Percentiles rank a stretch among this genome's conserved stretches.
Conservation (phyloP, 2,888 invertebrate genomes). For the Pristionchus entomophagus region DNA sequence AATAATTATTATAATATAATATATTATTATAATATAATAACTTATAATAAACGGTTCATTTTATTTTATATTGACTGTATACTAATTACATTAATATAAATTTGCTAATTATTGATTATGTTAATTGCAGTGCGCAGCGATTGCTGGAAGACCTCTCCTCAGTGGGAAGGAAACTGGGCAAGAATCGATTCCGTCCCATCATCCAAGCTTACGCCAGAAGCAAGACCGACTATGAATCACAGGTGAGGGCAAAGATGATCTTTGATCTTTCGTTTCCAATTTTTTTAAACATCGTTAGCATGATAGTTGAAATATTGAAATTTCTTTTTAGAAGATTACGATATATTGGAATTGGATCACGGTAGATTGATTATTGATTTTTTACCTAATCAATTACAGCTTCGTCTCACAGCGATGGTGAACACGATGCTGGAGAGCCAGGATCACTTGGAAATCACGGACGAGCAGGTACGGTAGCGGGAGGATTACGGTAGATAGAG, state of each 20-base stretch:
- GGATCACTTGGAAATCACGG: slow-evolving; percentile 64
- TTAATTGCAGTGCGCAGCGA: background rate
- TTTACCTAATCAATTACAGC: slow-evolving; percentile 44
- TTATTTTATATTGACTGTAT: background rate
- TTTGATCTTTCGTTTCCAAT: slow-evolving; percentile 10
- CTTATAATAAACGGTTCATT: no score
- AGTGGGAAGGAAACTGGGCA: slow-evolving; percentile 13
- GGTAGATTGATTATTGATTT: background rate
- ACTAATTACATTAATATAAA: background rate
- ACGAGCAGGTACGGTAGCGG: slow-evolving; percentile 59
- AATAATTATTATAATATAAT: no score
- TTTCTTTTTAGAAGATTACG: background rate
- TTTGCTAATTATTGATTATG: background rate
- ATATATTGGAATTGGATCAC: background rate
- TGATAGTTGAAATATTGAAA: background rate
- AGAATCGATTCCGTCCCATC: slow-evolving; percentile 3
- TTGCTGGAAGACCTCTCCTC: background rate
- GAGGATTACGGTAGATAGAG: background rate
- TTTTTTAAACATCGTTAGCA: no score
- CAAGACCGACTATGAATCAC: background rate
- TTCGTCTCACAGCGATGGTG: slow-evolving; percentile 53
- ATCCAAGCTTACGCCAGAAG: background rate
- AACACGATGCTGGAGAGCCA: slow-evolving; percentile 74
- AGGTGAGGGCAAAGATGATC: background rate
- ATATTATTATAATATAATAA: no score